Evolutionary conservation across 2,113 vertebrate genomes (phyloP).

Genomic region (Apodemus sylvaticus): DNA sequence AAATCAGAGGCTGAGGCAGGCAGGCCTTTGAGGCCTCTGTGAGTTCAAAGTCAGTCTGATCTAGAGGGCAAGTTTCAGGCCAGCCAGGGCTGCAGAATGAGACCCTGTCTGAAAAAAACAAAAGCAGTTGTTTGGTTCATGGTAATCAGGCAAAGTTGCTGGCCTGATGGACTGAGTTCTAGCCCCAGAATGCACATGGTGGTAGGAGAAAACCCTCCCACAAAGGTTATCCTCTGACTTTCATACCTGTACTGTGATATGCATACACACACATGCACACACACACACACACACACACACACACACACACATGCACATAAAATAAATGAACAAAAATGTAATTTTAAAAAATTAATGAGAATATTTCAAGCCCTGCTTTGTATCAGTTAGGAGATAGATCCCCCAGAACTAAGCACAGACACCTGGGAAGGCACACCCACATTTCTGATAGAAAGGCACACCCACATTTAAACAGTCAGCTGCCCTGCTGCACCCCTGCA

Average conservation of each 20-base stretch:
- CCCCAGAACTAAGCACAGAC: background rate
- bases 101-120: background rate
- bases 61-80: background rate
- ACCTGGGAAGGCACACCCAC: background rate
- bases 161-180: background rate
- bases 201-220: background rate
- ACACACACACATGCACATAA: background rate
- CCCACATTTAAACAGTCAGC: background rate
- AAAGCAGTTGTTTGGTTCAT: background rate
- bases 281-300: background rate
- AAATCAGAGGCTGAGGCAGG: background rate
- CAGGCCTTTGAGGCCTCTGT: background rate
- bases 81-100: background rate
- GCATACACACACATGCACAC: too few relatives aligned
- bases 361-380: background rate
- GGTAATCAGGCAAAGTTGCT: background rate
- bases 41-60: background rate
- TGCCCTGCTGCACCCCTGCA: rapidly evolving
- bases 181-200: background rate
- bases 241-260: background rate
- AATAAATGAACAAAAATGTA: background rate
- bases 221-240: background rate
- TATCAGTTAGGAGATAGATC: background rate
- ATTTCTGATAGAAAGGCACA: conserved; percentile 31
- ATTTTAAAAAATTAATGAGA: background rate